Evolutionary conservation across 1,140 invertebrate species (phyloP).

Genomic region (Branchinecta lindahli): DNA sequence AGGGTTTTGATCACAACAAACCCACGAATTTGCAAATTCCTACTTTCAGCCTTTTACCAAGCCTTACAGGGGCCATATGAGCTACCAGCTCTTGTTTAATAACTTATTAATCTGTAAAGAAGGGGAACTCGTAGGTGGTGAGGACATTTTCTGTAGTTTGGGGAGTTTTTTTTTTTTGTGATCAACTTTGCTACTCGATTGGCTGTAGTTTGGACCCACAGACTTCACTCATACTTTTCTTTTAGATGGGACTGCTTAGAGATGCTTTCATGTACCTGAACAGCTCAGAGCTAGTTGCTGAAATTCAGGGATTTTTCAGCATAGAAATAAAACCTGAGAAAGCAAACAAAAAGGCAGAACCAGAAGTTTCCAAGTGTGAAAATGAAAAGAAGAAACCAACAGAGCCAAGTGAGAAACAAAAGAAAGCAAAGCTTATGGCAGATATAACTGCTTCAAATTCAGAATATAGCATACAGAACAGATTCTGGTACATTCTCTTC

Average conservation of each 20-base stretch:
- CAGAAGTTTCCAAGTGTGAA: not conserved
- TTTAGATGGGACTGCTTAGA: not conserved
- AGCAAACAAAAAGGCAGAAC: not conserved
- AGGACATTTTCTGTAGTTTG: too few relatives aligned
- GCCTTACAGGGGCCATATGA: too few relatives aligned
- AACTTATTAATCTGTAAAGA: too few relatives aligned
- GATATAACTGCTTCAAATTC: not conserved
- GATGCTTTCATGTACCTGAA: not conserved
- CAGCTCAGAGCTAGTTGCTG: not conserved
- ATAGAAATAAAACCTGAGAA: not conserved
- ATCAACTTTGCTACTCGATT: too few relatives aligned
- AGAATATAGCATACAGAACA: slow-evolving; percentile 47
- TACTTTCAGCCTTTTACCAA: too few relatives aligned
- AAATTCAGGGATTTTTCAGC: not conserved
- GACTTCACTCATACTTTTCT: not conserved
- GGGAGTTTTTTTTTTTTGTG: too few relatives aligned
- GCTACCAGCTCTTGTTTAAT: too few relatives aligned
- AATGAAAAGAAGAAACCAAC: not conserved
- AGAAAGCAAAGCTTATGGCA: not conserved
- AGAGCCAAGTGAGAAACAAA: not conserved
- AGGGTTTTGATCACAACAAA: too few relatives aligned
- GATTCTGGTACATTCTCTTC: slow-evolving; percentile 74
- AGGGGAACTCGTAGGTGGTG: too few relatives aligned
- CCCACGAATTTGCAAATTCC: too few relatives aligned
- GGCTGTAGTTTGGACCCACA: too few relatives aligned